These are phyloP conservation scores for Emydocephalus ijimae DNA, from an alignment of 2,113 vertebrate genomes.

Conservation along the genomic window DNA sequence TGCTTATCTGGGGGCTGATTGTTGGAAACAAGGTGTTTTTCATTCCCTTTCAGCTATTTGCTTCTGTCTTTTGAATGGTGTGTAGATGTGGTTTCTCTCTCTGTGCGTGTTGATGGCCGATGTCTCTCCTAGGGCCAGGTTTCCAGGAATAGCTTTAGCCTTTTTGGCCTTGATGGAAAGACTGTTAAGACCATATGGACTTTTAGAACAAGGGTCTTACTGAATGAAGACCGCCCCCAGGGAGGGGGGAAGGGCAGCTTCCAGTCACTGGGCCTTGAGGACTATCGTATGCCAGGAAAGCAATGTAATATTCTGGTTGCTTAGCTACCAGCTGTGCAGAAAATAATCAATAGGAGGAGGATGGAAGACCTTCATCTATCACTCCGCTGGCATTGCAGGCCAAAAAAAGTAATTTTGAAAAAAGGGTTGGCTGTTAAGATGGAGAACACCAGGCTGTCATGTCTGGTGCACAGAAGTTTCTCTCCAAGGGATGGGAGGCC, in stretches of 20 bases:
- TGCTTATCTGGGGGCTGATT: too few species aligned
- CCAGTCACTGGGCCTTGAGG: neutral
- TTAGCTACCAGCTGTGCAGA: neutral
- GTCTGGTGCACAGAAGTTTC: neutral
- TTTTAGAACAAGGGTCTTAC: neutral
- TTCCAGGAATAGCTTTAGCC: neutral
- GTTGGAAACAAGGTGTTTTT: too few species aligned
- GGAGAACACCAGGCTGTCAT: neutral
- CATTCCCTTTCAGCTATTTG: too few species aligned
- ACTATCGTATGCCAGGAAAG: neutral
- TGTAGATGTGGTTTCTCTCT: neutral
- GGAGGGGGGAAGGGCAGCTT: neutral
- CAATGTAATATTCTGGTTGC: neutral
- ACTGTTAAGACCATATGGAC: neutral
- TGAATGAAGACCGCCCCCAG: neutral
- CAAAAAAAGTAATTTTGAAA: neutral
- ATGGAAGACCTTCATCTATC: neutral
- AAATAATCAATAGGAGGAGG: neutral
- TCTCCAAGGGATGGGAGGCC: neutral
- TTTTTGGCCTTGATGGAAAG: neutral
- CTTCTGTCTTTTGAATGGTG: too few species aligned
- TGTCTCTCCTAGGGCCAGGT: neutral
- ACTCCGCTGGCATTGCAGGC: rapidly evolving
- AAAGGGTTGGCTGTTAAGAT: neutral
- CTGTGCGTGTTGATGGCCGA: neutral